phyloP scores from a whole-genome alignment of 2,797 vertebrate genomes.

The Melanotaenia parkinsoni region DNA sequence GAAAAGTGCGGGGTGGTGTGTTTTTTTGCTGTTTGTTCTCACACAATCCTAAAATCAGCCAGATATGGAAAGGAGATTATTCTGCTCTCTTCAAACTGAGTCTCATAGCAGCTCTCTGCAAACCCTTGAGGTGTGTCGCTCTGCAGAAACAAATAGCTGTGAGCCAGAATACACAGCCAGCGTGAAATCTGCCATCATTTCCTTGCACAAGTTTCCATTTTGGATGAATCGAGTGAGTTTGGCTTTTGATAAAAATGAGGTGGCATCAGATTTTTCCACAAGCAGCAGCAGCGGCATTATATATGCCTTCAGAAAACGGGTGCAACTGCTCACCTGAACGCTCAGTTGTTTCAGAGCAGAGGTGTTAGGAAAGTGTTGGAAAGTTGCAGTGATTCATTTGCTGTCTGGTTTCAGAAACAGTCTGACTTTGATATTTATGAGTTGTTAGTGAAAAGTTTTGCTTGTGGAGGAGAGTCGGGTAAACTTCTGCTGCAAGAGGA shows the following conservation, averaged over 20 bases:
- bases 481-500: background rate
- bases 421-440: background rate
- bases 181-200: constrained; percentile 24
- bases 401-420: background rate
- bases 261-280: constrained; percentile 25
- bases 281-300: background rate
- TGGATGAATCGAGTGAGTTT: constrained; percentile 16
- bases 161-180: constrained; percentile 51
- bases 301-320: constrained; percentile 10
- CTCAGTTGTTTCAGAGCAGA: background rate
- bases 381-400: constrained; percentile 8
- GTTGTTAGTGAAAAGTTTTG: background rate
- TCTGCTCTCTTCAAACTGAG: background rate
- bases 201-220: constrained; percentile 21
- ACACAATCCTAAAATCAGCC: background rate
- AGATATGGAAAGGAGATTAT: constrained; percentile 34
- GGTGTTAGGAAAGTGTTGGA: constrained; percentile 6
- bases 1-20: background rate
- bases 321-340: constrained; percentile 27
- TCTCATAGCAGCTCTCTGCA: constrained; percentile 27
- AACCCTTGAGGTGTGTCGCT: constrained; percentile 24
- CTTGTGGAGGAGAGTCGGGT: background rate
- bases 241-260: constrained; percentile 20
- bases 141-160: constrained; percentile 21
- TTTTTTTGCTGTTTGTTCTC: background rate